Base-by-base conservation (phyloP, 2,113 vertebrate genomes). In the Malurus elegans region DNA sequence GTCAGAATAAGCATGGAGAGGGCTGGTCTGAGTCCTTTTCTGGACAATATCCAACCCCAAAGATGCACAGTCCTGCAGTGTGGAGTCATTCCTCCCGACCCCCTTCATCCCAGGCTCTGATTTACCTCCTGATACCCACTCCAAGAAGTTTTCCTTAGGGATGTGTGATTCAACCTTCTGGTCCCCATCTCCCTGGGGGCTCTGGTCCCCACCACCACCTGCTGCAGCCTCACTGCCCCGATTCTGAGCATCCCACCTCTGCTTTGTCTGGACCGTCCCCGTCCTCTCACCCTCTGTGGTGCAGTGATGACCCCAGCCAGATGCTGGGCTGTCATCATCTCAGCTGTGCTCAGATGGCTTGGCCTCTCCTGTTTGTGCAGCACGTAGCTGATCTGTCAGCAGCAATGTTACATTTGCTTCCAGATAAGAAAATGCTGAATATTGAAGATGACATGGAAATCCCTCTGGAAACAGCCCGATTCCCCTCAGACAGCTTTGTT, bases 151-250 rank as follows among this genome's bases (percentile, higher is more conserved):
- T 75, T 69, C 34, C 53, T 32, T 4, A 1, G 51, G 25, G 18
- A 12, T 50, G 18, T 31, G 17, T 76, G 64, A 14, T 47, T 40
- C 58, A 51, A 6, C 14, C 16, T 16, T 67, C 57, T 54, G 29
- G 0, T 60, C 60, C 1, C 0, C 6, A 1, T 58, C 24, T 61
- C 24, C 50, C 23, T 54, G 28, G 0, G 1, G 32, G 18, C 4
- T 0, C 0, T 18, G 24, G 16, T 75, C 14, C 21, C 42, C 38
- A 31, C 44, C 60, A n/a, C 14, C 32, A 7, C 18, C 26, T 65
- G 18, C 53, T 18, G 7, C 0, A 0, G 15, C 58, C 56, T 60
- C 34, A 17, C 48, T 10, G 24, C 32, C 29, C 16, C 0, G 0
- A 9, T 60, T 56, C 50, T n/a, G 26, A 69, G 31, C 45, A 34